Conservation (phyloP, 2,797 vertebrate genomes). For the Galagoides demidoff region DNA sequence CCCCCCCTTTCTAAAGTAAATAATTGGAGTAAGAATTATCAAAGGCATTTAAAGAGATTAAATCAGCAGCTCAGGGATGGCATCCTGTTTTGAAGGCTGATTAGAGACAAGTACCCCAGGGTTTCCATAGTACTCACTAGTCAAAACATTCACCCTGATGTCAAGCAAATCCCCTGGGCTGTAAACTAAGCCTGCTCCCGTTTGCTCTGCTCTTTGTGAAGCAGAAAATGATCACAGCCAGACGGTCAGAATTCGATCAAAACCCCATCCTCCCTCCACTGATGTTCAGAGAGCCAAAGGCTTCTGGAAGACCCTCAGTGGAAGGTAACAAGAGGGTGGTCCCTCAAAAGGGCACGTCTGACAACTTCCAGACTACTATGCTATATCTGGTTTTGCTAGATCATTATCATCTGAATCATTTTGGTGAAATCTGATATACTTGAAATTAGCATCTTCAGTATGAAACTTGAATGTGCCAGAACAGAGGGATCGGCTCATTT, state of each 20-base stretch:
- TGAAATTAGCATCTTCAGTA: not conserved
- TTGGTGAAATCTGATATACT: not conserved
- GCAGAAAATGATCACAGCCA: not conserved
- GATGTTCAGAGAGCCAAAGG: not conserved
- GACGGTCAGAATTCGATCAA: not conserved
- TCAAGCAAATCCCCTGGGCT: slow-evolving; percentile 37
- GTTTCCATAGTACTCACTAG: not conserved
- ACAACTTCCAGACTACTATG: not conserved
- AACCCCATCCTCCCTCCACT: not conserved
- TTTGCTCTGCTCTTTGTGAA: not conserved
- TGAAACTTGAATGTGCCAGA: not conserved
- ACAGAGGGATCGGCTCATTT: not conserved
- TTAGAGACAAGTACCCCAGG: not conserved
- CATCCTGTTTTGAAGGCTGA: not conserved
- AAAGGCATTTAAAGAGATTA: not conserved
- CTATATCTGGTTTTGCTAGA: not conserved
- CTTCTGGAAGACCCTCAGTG: not conserved
- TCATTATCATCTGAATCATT: not conserved
- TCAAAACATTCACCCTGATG: not conserved
- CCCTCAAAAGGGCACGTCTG: accelerated
- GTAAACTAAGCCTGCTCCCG: not conserved
- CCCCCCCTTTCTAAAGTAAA: not conserved
- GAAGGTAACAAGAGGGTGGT: not conserved
- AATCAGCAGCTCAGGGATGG: not conserved
- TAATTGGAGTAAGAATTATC: not conserved